Conservation (phyloP, 2,113 vertebrate species). For the Morphnarchus princeps region DNA sequence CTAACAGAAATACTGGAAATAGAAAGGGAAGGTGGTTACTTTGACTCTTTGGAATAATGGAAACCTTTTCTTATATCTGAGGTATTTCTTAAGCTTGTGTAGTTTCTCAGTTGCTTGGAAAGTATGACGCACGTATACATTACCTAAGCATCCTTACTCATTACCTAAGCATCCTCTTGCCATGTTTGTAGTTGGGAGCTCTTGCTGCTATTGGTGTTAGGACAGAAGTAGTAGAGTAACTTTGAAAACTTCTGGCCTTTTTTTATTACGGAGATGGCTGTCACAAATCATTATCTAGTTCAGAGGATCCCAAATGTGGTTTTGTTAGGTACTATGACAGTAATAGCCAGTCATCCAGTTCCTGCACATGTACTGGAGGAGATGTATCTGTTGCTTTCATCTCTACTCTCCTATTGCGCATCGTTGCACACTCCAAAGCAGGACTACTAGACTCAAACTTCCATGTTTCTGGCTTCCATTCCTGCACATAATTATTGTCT, state of each 20-base stretch:
- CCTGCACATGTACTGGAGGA: neutral
- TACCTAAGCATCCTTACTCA: neutral
- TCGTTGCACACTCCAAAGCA: fast-evolving
- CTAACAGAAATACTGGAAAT: neutral
- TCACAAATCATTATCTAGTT: neutral
- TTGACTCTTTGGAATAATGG: neutral
- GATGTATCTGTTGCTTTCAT: neutral
- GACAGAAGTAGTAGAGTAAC: neutral
- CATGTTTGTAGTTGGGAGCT: neutral
- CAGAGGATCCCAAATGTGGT: neutral
- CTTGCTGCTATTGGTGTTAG: neutral
- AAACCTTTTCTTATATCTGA: neutral
- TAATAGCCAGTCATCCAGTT: neutral
- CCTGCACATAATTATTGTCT: neutral
- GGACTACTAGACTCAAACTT: neutral
- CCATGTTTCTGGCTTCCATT: neutral
- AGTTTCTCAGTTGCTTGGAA: neutral
- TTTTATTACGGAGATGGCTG: neutral
- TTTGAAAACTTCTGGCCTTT: neutral
- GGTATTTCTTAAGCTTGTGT: neutral
- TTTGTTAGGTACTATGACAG: neutral
- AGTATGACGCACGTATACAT: fast-evolving
- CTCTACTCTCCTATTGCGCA: neutral
- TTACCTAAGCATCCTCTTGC: neutral
- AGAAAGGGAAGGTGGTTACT: neutral